Percentiles rank a stretch among this genome's conserved stretches.
Evolutionary conservation across 2,797 vertebrate genomes (phyloP).

Genomic region (Rhinophrynus dorsalis): DNA sequence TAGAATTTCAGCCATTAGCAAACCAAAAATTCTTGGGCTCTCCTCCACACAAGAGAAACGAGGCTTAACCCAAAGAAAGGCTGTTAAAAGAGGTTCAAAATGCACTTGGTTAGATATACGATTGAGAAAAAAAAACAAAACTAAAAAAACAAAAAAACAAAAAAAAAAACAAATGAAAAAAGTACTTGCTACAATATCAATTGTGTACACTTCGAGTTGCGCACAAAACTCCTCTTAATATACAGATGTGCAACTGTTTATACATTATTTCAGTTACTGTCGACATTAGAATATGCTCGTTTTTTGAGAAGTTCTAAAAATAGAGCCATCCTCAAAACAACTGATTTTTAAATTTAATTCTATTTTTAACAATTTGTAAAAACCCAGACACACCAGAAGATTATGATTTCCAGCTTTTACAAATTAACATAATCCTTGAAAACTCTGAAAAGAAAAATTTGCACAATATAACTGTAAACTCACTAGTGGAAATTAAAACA

Average conservation of each 20-base stretch:
- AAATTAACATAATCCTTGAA: no score
- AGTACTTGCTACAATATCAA: conserved; percentile 53
- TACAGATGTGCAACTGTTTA: background rate
- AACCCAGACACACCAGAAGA: no score
- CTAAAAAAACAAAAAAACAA: conserved; percentile 55
- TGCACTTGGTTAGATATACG: conserved; percentile 72
- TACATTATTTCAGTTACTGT: background rate
- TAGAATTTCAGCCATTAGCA: conserved; percentile 71
- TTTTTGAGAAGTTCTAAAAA: no score
- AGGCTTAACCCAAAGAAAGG: conserved; percentile 76
- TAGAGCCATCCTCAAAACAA: background rate
- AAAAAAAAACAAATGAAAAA: no score
- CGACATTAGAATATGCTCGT: no score
- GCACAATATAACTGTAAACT: no score
- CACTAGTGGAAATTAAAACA: no score
- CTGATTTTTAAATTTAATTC: background rate
- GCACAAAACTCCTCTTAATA: background rate
- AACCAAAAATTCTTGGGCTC: conserved; percentile 67
- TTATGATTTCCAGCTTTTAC: no score
- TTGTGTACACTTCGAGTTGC: conserved; percentile 2
- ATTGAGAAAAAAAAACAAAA: conserved; percentile 55
- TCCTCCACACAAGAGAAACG: conserved; percentile 80
- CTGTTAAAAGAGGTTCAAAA: conserved; percentile 79
- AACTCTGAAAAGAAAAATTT: no score
- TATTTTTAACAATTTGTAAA: conserved; percentile 3